Evolutionary conservation across 2,888 invertebrate genomes (phyloP).

Genomic region (Ormyrus pomaceus): DNA sequence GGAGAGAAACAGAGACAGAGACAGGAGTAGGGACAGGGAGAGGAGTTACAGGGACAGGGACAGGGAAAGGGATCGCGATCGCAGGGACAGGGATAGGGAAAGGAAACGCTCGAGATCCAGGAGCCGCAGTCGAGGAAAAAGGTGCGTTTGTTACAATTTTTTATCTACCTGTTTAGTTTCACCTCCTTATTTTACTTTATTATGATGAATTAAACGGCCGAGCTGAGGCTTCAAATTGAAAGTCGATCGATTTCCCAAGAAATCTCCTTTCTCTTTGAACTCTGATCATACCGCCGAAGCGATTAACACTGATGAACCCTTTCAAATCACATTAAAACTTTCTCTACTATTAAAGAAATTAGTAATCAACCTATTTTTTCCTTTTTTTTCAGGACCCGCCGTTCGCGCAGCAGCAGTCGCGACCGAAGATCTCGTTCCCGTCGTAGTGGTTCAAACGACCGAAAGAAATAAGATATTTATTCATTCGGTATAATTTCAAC

Average conservation of each 20-base stretch:
- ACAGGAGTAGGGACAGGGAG: slow-evolving; percentile 77
- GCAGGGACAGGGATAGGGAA: slow-evolving; percentile 78
- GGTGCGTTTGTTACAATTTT: slow-evolving; percentile 59
- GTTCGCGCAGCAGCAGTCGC: slow-evolving; percentile 72
- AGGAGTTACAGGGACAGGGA: slow-evolving; percentile 78
- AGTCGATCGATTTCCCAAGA: slow-evolving; percentile 50
- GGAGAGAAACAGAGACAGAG: slow-evolving; percentile 76
- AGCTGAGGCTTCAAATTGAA: slow-evolving; percentile 54
- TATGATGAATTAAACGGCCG: slow-evolving; percentile 58
- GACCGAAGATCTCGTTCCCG: slow-evolving; percentile 72
- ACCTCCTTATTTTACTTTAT: not conserved
- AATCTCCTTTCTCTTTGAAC: slow-evolving; percentile 52
- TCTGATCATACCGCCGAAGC: slow-evolving; percentile 58
- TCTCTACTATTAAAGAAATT: not conserved
- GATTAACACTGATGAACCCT: slow-evolving; percentile 55
- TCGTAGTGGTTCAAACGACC: slow-evolving; percentile 73
- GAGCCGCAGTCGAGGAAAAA: slow-evolving; percentile 73
- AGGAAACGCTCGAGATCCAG: slow-evolving; percentile 76
- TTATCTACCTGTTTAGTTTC: not conserved
- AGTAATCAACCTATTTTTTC: slow-evolving; percentile 3
- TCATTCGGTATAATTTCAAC: not conserved
- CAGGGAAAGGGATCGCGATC: slow-evolving; percentile 76
- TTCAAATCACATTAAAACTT: not conserved
- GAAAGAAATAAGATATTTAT: slow-evolving; percentile 69
- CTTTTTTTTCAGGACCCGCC: slow-evolving; percentile 68